Evolutionary conservation across 2,888 invertebrate genomes (phyloP).

Genomic region (Drosophila flavopinicola): DNA sequence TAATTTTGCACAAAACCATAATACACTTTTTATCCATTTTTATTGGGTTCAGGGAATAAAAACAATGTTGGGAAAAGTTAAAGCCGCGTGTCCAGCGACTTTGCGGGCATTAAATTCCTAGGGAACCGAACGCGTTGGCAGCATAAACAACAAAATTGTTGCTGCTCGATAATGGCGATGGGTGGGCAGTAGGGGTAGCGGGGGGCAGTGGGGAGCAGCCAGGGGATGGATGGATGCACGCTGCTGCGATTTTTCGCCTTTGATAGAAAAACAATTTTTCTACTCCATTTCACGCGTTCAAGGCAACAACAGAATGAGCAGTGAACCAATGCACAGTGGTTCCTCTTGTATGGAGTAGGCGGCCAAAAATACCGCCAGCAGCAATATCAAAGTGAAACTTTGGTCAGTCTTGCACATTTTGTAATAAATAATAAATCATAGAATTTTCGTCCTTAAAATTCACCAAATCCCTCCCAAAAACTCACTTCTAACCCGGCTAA

Average conservation of each 20-base stretch:
- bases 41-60: too few species aligned
- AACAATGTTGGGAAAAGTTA: slow-evolving; percentile 52
- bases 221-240: slow-evolving; percentile 13
- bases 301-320: slow-evolving; percentile 64
- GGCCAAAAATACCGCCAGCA: too few species aligned
- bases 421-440: too few species aligned
- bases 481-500: too few species aligned
- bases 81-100: slow-evolving; percentile 69
- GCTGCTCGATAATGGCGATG: slow-evolving; percentile 32
- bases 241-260: slow-evolving; percentile 69
- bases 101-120: slow-evolving; percentile 70
- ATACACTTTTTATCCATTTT: too few species aligned
- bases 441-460: too few species aligned
- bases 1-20: slow-evolving; percentile 6
- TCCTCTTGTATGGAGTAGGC: too few species aligned
- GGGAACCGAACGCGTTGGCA: slow-evolving; percentile 42
- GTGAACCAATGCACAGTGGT: too few species aligned
- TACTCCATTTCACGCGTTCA: slow-evolving; percentile 80
- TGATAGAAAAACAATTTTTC: slow-evolving; percentile 81
- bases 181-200: background rate
- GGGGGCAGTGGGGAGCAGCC: background rate
- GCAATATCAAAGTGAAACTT: slow-evolving; percentile 8
- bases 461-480: too few species aligned
- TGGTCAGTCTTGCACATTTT: too few species aligned
- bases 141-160: slow-evolving; percentile 51